Base-by-base conservation (phyloP, 2,888 invertebrate genomes). In the Philhelius pedissequus region DNA sequence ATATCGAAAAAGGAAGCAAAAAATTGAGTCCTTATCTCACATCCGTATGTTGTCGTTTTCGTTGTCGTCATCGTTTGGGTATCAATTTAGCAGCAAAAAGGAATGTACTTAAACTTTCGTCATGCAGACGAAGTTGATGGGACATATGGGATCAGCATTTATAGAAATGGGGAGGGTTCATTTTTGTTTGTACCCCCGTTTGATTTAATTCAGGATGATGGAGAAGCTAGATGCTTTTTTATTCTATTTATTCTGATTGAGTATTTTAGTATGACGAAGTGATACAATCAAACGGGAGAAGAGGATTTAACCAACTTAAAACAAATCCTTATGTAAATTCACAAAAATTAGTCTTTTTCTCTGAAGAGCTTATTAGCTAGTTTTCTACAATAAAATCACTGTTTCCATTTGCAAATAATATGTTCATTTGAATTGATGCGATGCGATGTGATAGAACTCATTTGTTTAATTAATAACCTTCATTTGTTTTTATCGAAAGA, bases 91-190 rank as follows among this genome's bases (percentile, higher is more conserved):
- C 15, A 48, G n/a, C n/a, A n/a, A n/a, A n/a, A n/a, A n/a, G n/a
- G 18, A 48, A n/a, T 13, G 48, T 48, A 66, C 64, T 64, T 52
- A 13, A 68, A 38, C 52, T 38, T 25, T 38, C 38, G 18, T 27
- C 35, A 30, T 15, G 25, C 27, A 40, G 68, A 40, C 40, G 54
- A 20, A 52, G 27, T 40, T 54, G 60, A 73, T 62, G 50, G 60
- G 50, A 62, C 30, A 40, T 50, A 73, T 62, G 50, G 60, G 50
- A 62, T 62, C 54, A 56, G 45, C 54, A 56, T 35, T 18, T 22
- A 27, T 56, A 35, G 45, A 56, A 27, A 56, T 32, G 43, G 43
- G 40, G n/a, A 5, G 25, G 22, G 18, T 43, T 40, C 11, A n/a
- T 20, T 40, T 40, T 18, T 40, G 8, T 18, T 18, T 18, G 4